Evolutionary conservation across 2,113 vertebrate species (phyloP), one percentile per base, ranked within the genome.

Genomic region (Scomber japonicus): DNA sequence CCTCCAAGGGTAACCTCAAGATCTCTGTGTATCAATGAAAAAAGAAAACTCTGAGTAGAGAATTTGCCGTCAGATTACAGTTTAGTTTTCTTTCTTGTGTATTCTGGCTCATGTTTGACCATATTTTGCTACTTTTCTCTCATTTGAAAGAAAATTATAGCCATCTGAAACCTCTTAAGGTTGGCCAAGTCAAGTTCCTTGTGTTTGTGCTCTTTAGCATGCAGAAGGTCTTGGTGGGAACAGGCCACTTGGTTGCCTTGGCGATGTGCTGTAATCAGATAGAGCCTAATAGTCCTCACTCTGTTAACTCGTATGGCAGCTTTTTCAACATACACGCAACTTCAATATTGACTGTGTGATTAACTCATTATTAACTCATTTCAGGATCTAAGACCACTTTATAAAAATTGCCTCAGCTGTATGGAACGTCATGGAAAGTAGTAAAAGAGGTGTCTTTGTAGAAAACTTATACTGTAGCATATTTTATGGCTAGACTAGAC

Each of bases 101-200:
- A 57, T 68, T 19, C 67, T 88, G 87, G 85, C 88, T 76, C 59
- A 51, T 44, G 19, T 62, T 75, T 31, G 24, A 71, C 53, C 61
- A 53, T n/a, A 67, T 85, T 82, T 82, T 67, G 65, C 67, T 57
- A 64, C 69, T 85, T 88, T 66, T 79, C 55, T 57, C 51, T 40
- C 0, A 1, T 76, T 80, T 75, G 50, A 53, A 66, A 50, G 69
- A 84, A 89, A 89, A 88, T 84, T 76, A 49, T 17, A 53, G 44
- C 66, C 83, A 87, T 86, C 85, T 89, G 91, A 89, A 92, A 85
- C 67, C 80, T 72, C 81, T 88, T 48, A 70, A 61, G 30, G 46
- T 64, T 73, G 80, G 75, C 85, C 59, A 55, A 70, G 50, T 70
- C 59, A 67, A 83, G 56, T 51, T 60, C 56, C 60, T 64, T 73